These are phyloP conservation scores for Phoebastria nigripes DNA, from an alignment of 2,797 vertebrate species.

Conservation along the genomic window DNA sequence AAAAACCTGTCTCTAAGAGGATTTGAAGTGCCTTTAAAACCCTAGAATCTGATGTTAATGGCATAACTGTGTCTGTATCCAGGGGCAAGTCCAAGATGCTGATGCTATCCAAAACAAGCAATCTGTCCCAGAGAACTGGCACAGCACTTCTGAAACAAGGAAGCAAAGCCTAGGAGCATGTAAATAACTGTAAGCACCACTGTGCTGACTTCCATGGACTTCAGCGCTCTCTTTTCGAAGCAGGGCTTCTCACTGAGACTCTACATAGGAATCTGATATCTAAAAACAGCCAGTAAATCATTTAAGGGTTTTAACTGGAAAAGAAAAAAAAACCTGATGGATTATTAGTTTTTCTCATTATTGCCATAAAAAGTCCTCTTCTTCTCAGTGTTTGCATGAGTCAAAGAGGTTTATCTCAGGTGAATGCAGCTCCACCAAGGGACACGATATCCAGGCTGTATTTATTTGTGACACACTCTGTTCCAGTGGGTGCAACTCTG, in stretches of 20 bases:
- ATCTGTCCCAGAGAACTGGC: neutral
- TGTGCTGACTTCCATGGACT: neutral
- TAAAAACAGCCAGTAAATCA: neutral
- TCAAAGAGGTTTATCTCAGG: neutral
- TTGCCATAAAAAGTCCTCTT: neutral
- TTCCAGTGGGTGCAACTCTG: neutral
- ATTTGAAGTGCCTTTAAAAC: neutral
- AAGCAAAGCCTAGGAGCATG: neutral
- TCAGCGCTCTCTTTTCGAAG: neutral
- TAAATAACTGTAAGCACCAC: neutral
- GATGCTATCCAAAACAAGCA: neutral
- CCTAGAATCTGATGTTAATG: neutral
- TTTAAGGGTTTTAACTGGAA: neutral
- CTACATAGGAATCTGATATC: neutral
- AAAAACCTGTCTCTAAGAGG: neutral
- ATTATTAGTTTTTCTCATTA: neutral
- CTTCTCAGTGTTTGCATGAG: neutral
- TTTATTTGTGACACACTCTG: constrained; percentile 1
- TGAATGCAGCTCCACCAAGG: constrained; percentile 8
- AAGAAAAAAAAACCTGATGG: neutral
- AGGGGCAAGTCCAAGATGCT: neutral
- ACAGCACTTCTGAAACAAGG: neutral
- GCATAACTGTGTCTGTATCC: neutral
- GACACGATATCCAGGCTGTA: neutral
- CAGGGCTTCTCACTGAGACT: neutral